Base-by-base conservation (phyloP, 2,888 invertebrate genomes). In the Aleiodes leptofemur region DNA sequence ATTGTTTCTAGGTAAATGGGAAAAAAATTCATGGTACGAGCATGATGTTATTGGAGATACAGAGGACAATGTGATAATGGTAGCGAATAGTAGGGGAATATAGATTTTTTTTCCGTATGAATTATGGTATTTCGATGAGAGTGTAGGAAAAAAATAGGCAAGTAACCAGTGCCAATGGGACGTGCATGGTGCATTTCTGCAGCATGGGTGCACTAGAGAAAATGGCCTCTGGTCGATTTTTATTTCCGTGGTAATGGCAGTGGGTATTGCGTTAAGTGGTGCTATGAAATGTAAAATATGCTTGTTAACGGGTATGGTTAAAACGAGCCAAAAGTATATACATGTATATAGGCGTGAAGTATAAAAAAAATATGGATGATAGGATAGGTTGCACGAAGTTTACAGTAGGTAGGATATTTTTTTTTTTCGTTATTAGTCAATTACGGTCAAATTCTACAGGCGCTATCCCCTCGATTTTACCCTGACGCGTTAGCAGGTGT, bases 281-380 rank as follows among this genome's bases (percentile, higher is more conserved):
- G 83, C 85, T 83, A 86, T 87, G 85, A 87, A 87, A 87, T 85
- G 86, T 87, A 85, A 87, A 88, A 87, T 88, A 87, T 86, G 86
- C 85, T 86, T 86, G 84, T 87, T 86, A 87, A 84, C 83, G 83
- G 83, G 70, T 70, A 66, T 16, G 51, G 70, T 61, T 64, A 53
- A 23, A 50, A 72, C 51, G 48, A 43, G 43, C 43, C 43, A 38
- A 38, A 9, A n/a, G 38, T 38, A 14, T 38, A n/a, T 34, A 59
- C 59, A 43, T 48, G 34, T 61, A 61, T n/a, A 64, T 53, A 61
- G 51, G 72, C 34, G 4, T 71, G 53, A 73, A 76, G 55, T 66
- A 64, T 50, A 71, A 43, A 69, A 50, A 73, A 61, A 31, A 43
- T 16, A 13, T 13, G 34, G 34, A 34, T 34, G 48, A 53, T 3